These are phyloP conservation scores for Parascotia fuliginaria DNA, from an alignment of 2,888 invertebrate species.

Conservation along the genomic window DNA sequence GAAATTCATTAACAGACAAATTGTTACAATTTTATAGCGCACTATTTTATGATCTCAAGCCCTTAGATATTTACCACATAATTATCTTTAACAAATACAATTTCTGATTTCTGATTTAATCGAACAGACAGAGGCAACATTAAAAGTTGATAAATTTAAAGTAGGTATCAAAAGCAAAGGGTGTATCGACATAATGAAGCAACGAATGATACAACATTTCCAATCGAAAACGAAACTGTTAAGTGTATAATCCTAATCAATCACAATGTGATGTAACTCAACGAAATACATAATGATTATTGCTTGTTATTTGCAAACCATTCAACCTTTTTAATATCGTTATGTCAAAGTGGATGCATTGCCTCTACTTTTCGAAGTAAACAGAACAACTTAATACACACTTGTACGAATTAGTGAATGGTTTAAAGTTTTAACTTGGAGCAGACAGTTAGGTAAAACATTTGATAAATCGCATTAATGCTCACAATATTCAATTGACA, in stretches of 20 bases:
- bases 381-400: neutral
- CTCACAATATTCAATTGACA: too few species aligned
- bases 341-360: neutral
- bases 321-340: neutral
- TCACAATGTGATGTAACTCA: slow-evolving; percentile 15
- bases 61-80: too few species aligned
- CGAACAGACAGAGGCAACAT: too few species aligned
- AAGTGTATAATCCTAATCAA: slow-evolving; percentile 8
- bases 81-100: too few species aligned
- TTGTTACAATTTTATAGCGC: neutral
- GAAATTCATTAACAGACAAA: neutral
- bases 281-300: slow-evolving; percentile 1
- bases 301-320: neutral
- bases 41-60: too few species aligned
- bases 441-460: too few species aligned
- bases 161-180: neutral
- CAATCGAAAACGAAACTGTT: slow-evolving; percentile 12
- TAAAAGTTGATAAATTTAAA: too few species aligned
- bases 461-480: too few species aligned
- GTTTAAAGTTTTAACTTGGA: too few species aligned
- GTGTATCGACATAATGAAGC: slow-evolving; percentile 20
- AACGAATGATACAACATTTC: slow-evolving; percentile 21
- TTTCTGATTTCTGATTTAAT: too few species aligned
- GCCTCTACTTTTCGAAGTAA: neutral
- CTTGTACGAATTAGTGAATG: neutral